Evolutionary conservation across 2,797 vertebrate genomes (phyloP), one percentile per base, ranked within the genome.

Genomic region (Acropternis orthonyx): DNA sequence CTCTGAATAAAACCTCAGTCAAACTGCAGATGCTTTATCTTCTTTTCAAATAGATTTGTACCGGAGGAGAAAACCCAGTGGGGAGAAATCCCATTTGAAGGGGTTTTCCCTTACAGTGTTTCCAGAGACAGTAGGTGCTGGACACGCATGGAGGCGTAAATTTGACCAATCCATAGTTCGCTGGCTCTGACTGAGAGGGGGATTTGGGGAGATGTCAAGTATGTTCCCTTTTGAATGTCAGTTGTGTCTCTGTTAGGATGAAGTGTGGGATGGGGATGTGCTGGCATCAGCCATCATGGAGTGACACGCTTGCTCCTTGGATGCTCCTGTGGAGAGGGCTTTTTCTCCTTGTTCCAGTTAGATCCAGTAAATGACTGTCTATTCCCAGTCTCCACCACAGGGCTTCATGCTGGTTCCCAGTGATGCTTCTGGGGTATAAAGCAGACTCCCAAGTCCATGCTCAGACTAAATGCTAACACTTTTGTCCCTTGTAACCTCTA

Each of bases 1-100:
- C 92, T 89, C 93, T 96, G 91, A 97, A 96, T 93, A 97, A 96
- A 97, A 89, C 82, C 69, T 81, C 82, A 88, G 95, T 78, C 80
- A 55, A 73, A 79, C 85, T 59, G 89, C 75, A 92, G 91, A 88
- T 89, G 74, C 89, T 96, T 95, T 94, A 95, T 97, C 94, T 89
- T 85, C 92, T 65, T 89, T 92, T 93, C 61, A 84, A 94, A 95
- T 88, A 93, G 93, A 93, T 93, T 96, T 93, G 93, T 94, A 94
- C 85, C 0, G 2, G 66, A 93, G 83, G 73, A 65, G 91, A 92
- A 92, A 58, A 3, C 4, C 81, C 52, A 4, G 36, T 86, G 85
- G 81, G 88, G 76, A 94, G 92, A 89, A 88, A 90, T 93, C 88
- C 91, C 89, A 73, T 88, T 94, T 96, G 94, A 79, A 92, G 72